Base-by-base conservation (phyloP, 2,888 invertebrate species). In the Ophonus ardosiacus region DNA sequence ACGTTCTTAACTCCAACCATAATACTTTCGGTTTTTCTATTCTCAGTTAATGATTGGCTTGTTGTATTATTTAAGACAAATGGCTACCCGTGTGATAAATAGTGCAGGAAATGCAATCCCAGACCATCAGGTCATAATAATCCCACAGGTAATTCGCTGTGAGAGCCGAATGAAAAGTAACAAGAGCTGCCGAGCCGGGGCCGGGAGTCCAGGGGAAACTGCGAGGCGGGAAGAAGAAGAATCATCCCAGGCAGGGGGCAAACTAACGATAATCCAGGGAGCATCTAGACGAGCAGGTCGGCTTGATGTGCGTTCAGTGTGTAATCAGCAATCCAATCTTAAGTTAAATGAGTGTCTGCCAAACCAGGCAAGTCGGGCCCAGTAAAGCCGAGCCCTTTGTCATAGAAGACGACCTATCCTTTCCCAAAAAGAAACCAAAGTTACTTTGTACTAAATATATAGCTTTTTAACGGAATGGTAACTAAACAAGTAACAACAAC, bases 261-360 rank as follows among this genome's bases (percentile, higher is more conserved):
- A 78, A 78, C 84, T 84, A 84, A 84, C 84, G 84, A 84, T 84
- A 84, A 84, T 78, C 84, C 78, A 51, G 84, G 84, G 84, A 84
- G 78, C 76, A 84, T 61, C 84, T 84, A 78, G 84, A 84, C 84
- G 84, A 84, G 24, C 17, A 61, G 80, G 78, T 78, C 51, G 84
- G 78, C 21, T 74, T 84, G 84, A 84, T 84, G 84, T 84, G 84
- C 84, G 84, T 84, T 84, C 84, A 76, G 84, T 84, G 84, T 84
- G 84, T 84, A 84, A 84, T 84, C 84, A 84, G 84, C 84, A 84
- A 84, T 84, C 84, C 84, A 84, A 84, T 84, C 84, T 84, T 84
- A 84, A 84, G 78, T 84, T 84, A 84, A 84, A 84, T 84, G 84
- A 84, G 84, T 84, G 78, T 78, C 84, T 43, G 40, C 43, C 31